These are phyloP conservation scores for Hydropotes inermis DNA, from an alignment of 2,113 vertebrate species.

Conservation along the genomic window DNA sequence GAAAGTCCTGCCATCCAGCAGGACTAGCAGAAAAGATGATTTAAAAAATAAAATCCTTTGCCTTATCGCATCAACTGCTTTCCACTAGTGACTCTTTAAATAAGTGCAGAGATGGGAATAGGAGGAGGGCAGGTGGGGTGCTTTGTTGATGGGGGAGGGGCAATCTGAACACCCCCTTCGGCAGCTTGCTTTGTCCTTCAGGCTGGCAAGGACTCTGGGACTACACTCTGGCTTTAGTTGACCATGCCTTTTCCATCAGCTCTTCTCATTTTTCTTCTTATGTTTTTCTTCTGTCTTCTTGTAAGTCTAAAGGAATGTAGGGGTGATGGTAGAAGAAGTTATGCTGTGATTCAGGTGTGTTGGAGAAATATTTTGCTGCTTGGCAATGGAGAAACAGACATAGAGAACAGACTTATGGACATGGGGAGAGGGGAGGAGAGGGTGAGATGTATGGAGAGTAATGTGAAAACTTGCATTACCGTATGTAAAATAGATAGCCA, in stretches of 20 bases:
- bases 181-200: background rate
- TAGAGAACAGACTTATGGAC: background rate
- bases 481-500: background rate
- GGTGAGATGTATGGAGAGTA: background rate
- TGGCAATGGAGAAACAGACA: background rate
- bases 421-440: background rate
- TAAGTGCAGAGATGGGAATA: background rate
- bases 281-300: background rate
- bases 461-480: background rate
- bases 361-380: background rate
- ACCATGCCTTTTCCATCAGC: background rate
- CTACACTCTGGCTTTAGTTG: background rate
- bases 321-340: background rate
- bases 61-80: background rate
- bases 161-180: background rate
- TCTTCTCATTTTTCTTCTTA: background rate
- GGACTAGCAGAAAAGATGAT: slow-evolving; percentile 41
- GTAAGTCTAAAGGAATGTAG: background rate
- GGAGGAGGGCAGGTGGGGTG: background rate
- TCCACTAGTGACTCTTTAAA: background rate
- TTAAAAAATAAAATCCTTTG: slow-evolving; percentile 48
- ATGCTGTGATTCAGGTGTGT: background rate
- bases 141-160: background rate
- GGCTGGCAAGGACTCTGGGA: background rate
- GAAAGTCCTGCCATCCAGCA: background rate